Conservation (phyloP, 2,113 vertebrate species). For the Chaetodon trifascialis region DNA sequence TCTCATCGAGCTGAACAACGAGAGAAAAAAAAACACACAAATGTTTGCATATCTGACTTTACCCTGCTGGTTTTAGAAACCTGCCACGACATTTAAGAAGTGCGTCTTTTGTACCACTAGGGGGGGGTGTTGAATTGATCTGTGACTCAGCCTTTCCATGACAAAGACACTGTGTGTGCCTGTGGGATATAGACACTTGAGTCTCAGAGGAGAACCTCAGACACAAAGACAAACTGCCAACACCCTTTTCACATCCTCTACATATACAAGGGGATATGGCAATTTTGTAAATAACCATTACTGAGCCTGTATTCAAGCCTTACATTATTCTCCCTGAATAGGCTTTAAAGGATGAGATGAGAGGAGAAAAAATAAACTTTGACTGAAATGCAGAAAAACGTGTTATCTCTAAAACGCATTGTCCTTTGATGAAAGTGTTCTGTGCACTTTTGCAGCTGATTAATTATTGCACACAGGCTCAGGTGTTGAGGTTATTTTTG, state of each 20-base stretch:
- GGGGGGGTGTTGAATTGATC: constrained; percentile 52
- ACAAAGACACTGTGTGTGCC: constrained; percentile 50
- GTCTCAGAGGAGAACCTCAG: constrained; percentile 68
- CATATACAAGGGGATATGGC: constrained; percentile 44
- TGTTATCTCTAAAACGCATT: constrained; percentile 10
- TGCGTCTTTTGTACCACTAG: constrained; percentile 49
- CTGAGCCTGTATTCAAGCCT: constrained; percentile 24
- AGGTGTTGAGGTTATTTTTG: constrained; percentile 16
- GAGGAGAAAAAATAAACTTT: constrained; percentile 23
- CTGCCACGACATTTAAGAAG: neutral
- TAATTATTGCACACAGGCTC: constrained; percentile 25
- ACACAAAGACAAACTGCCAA: constrained; percentile 79
- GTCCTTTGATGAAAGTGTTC: constrained; percentile 30
- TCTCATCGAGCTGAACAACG: constrained; percentile 86
- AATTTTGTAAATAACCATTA: constrained; percentile 51
- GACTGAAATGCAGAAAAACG: constrained; percentile 29
- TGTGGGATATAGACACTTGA: constrained; percentile 65
- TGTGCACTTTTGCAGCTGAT: constrained; percentile 26
- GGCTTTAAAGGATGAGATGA: neutral
- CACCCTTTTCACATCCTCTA: constrained; percentile 68
- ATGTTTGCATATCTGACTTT: neutral
- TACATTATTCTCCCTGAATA: constrained; percentile 24
- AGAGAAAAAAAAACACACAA: neutral
- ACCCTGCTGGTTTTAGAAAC: neutral
- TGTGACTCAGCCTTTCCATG: constrained; percentile 21